A percentile compares a stretch with the other conserved stretches of the same genome.
Evolutionary conservation across 2,888 invertebrate species (phyloP).

Genomic region (Coelinius sp.): DNA sequence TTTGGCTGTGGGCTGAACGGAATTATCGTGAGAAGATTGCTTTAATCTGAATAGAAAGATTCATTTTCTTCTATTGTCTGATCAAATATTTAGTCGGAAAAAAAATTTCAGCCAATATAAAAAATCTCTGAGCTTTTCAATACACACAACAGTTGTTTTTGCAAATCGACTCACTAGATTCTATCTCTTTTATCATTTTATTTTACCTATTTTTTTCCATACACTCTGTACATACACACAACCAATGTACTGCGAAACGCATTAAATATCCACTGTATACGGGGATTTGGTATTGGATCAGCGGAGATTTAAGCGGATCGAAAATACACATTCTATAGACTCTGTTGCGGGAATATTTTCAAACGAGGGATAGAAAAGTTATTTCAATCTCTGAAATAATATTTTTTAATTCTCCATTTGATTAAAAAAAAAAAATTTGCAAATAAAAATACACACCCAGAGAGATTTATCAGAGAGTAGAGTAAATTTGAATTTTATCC

Average conservation of each 20-base stretch:
- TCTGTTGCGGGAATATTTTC: not conserved
- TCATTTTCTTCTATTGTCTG: not conserved
- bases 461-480: not conserved
- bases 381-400: not conserved
- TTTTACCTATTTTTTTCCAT: not conserved
- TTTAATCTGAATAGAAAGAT: too few species aligned
- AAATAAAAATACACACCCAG: not conserved
- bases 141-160: not conserved
- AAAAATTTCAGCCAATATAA: not conserved
- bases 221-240: not conserved
- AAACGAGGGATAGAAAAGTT: not conserved
- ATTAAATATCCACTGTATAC: slow-evolving; percentile 23
- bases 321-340: slow-evolving; percentile 17
- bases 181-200: slow-evolving; percentile 18
- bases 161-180: not conserved
- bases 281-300: slow-evolving; percentile 19
- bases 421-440: not conserved
- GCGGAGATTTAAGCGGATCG: slow-evolving; percentile 10
- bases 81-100: not conserved
- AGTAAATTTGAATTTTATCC: too few species aligned
- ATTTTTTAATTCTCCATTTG: not conserved
- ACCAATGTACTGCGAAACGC: not conserved
- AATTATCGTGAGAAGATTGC: not conserved
- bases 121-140: not conserved
- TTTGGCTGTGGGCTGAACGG: not conserved